A percentile compares a stretch with the other conserved stretches of the same genome.
These are phyloP conservation scores for Zosterops borbonicus DNA, from an alignment of 2,113 vertebrate genomes.

Conservation along the genomic window DNA sequence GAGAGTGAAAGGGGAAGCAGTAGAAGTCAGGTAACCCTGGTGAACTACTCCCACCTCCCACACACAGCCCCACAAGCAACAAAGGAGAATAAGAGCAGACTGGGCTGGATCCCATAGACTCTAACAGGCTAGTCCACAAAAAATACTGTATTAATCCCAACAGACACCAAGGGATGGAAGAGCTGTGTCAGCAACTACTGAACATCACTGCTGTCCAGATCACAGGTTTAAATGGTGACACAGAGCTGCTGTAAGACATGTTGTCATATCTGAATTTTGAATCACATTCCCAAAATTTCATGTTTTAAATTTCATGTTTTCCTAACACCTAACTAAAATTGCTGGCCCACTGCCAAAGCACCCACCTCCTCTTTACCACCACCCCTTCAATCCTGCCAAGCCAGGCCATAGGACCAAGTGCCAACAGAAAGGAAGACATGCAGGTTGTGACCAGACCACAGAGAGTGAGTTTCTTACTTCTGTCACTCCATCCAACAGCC, in stretches of 20 bases:
- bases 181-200: not conserved
- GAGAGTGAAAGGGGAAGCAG: not conserved
- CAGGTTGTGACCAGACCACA: not conserved
- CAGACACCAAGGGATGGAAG: not conserved
- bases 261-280: not conserved
- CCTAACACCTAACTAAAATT: not conserved
- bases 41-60: not conserved
- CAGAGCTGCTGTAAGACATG: not conserved
- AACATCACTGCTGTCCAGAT: not conserved
- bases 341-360: not conserved
- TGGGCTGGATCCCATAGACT: not conserved
- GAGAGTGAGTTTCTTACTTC: conserved; percentile 76
- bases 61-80: not conserved
- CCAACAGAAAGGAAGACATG: not conserved
- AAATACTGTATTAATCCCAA: not conserved
- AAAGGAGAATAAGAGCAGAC: not conserved
- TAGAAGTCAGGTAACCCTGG: not conserved
- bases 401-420: not conserved
- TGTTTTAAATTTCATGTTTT: not conserved
- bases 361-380: not conserved
- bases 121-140: not conserved
- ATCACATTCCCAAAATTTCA: not conserved
- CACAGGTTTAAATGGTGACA: not conserved
- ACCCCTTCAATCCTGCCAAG: not conserved
- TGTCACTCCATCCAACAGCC: conserved; percentile 87